Evolutionary conservation across 2,888 invertebrate genomes (phyloP).

Genomic region (Osedax fenrisi): DNA sequence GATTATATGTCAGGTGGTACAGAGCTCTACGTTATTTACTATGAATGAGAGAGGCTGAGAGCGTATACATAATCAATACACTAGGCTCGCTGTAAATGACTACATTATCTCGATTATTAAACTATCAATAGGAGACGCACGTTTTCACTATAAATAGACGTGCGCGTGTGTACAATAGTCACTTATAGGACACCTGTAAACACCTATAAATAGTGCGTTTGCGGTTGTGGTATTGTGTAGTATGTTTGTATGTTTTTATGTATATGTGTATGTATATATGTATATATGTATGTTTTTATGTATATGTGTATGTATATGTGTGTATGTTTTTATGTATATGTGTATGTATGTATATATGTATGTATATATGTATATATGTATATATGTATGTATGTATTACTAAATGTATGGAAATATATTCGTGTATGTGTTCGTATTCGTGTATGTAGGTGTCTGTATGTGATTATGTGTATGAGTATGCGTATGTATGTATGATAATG

Average conservation of each 20-base stretch:
- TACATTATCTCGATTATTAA: too few species aligned
- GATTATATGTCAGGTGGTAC: too few species aligned
- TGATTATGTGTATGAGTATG: not conserved
- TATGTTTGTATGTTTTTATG: not conserved
- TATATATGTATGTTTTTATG: slow-evolving; percentile 2
- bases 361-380: not conserved
- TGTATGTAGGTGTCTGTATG: not conserved
- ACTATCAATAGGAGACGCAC: too few species aligned
- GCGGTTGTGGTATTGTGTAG: too few species aligned
- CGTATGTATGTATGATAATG: not conserved
- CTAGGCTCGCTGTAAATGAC: too few species aligned
- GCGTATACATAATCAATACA: too few species aligned
- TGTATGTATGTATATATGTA: not conserved
- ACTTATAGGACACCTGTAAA: too few species aligned
- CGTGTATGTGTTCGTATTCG: not conserved
- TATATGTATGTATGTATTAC: not conserved
- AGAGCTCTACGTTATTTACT: too few species aligned
- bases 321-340: not conserved
- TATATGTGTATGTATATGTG: not conserved
- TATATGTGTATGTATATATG: not conserved
- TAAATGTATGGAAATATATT: not conserved
- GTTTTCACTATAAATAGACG: too few species aligned
- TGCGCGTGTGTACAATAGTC: too few species aligned
- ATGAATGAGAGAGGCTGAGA: too few species aligned
- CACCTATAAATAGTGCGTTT: too few species aligned